Evolutionary conservation across 2,888 invertebrate genomes (phyloP), one percentile per base, ranked within the genome.

Genomic region (Ophioninae sp.): DNA sequence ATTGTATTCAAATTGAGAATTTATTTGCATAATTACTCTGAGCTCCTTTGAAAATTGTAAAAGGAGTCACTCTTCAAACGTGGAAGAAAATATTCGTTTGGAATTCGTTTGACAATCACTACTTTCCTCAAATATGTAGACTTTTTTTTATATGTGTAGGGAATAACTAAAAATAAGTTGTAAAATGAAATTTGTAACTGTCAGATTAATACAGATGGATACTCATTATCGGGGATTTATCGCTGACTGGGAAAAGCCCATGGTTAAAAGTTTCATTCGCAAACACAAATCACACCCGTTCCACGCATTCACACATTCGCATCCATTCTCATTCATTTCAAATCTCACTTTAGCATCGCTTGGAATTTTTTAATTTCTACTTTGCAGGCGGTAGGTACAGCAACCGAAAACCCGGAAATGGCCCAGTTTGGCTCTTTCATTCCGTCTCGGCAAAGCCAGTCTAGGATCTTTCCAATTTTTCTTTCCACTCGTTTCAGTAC

Each of bases 211-310:
- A 44, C 50, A 2, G 67, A 8, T 56, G 69, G 64, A 57, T n/a
- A 50, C 70, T 81, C 76, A 70, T 81, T 81, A 81, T 57, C 56
- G 6, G 41, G 70, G 70, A 80, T 80, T 69, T 64, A 61, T 65
- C 65, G 21, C 39, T 44, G 8, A 30, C 3, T n/a, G 61, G 56
- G 56, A 56, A 17, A 56, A 50, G 44, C 30, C 30, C 20, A 57
- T 21, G 37, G 7, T 10, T 8, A 37, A 50, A 69, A 67, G 23
- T 64, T 65, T 69, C 23, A 70, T 81, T 44, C 62, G 10, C 30
- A 7, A 56, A n/a, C 64, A 67, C 44, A 13, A 44, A 8, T 44
- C 44, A 39, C 10, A 7, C 44, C 44, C 44, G 1, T 44, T 8
- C 13, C 44, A 13, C 44, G 13, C 44, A 13, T 13, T 44, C 44